Conservation (phyloP, 2,113 vertebrate genomes). For the Ophiodon elongatus region DNA sequence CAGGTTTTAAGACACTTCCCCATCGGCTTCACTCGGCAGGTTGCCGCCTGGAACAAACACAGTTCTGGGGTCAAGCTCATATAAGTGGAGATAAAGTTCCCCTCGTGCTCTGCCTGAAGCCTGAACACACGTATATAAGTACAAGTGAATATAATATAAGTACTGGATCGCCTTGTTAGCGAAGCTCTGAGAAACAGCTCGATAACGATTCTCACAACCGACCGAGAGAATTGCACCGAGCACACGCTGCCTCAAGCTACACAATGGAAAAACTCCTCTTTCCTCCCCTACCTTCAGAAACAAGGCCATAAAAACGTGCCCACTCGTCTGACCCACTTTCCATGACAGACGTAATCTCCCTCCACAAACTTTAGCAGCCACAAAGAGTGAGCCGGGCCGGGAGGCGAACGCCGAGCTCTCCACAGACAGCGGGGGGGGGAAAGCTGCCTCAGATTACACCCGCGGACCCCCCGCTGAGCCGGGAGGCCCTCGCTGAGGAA, state of each 20-base stretch:
- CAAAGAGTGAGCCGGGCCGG: constrained; percentile 39
- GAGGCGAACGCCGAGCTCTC: constrained; percentile 55
- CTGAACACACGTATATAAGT: too few species aligned
- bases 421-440: constrained; percentile 43
- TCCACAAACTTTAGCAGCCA: constrained; percentile 66
- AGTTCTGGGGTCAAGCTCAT: too few species aligned
- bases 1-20: too few species aligned
- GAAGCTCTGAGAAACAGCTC: neutral
- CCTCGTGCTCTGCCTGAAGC: too few species aligned
- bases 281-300: constrained; percentile 67
- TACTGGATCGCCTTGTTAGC: too few species aligned
- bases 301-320: constrained; percentile 74
- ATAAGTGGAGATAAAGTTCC: too few species aligned
- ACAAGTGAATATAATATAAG: too few species aligned
- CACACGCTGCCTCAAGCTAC: constrained; percentile 31
- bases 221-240: neutral
- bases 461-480: constrained; percentile 31
- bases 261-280: constrained; percentile 62
- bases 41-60: too few species aligned
- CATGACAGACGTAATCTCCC: constrained; percentile 75
- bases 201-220: constrained; percentile 14
- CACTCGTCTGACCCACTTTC: constrained; percentile 85
- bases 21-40: too few species aligned
- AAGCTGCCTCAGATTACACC: constrained; percentile 58
- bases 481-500: constrained; percentile 16